phyloP scores from a whole-genome alignment of 2,888 invertebrate genomes.

The Limnephilus lunatus region DNA sequence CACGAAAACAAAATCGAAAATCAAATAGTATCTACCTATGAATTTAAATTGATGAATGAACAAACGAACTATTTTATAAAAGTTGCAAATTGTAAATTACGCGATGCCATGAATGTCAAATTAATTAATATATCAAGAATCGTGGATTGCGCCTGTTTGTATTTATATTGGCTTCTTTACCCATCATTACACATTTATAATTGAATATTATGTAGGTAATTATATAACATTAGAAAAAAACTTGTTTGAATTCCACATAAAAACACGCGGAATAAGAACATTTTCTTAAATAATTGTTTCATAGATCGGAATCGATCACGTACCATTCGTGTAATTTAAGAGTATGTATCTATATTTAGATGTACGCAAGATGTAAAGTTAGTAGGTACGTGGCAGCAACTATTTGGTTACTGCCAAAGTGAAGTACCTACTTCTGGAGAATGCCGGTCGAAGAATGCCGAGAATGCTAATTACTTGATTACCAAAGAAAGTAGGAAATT shows the following conservation, averaged over 20 bases:
- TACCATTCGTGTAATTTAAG: background rate
- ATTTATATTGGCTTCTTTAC: too few relatives aligned
- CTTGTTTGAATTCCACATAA: background rate
- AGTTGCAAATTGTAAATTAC: background rate
- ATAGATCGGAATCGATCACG: background rate
- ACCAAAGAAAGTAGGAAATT: conserved; percentile 22
- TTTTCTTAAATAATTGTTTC: too few relatives aligned
- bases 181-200: too few relatives aligned
- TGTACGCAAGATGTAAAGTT: background rate
- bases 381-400: background rate
- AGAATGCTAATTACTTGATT: conserved; percentile 9
- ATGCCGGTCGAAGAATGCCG: conserved; percentile 2
- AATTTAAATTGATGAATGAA: too few relatives aligned
- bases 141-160: too few relatives aligned
- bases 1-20: too few relatives aligned
- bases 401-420: background rate
- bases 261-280: background rate
- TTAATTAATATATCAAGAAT: background rate
- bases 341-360: too few relatives aligned
- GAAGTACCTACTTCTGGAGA: background rate
- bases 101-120: background rate
- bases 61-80: too few relatives aligned
- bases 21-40: too few relatives aligned
- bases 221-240: background rate
- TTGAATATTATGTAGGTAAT: too few relatives aligned